Base-by-base conservation (phyloP, 1,140 invertebrate species). In the Micrasema minimum region DNA sequence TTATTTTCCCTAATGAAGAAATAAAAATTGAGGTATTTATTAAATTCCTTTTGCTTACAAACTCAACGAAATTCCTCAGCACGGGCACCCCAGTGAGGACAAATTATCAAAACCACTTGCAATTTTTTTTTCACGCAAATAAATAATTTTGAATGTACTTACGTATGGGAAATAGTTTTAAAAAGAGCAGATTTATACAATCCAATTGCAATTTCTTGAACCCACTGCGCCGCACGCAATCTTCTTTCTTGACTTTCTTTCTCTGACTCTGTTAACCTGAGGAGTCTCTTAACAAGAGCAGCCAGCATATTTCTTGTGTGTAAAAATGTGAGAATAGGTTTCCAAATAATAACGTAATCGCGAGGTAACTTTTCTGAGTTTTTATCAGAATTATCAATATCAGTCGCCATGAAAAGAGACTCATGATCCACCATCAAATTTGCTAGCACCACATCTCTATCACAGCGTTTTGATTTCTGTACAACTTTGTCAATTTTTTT, bases 151-250 rank as follows among this genome's bases (percentile, higher is more conserved):
- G 7, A 31, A 31, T 38, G 10, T 37, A 26, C 59, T 62, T 46
- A 62, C 59, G 20, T 18, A 22, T 23, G 26, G 12, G 59, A 20
- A 5, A 62, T 45, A 12, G 20, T 20, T 45, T 45, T 23, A 16
- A 62, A 62, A n/a, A 62, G 22, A 2, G 20, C 26, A 14, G 59
- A 62, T 62, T 69, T 69, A 26, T 46, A 51, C 20, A 86, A 79
- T 41, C 84, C 80, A 38, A 79, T 77, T 18, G 82, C 77, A 72
- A 88, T 85, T 69, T 85, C 78, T 59, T 79, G 83, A 7, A 87
- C 77, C 88, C 88, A 89, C 46, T 86, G 76, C 23, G 87, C 82
- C 64, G 85, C 85, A 22, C 85, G 75, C n/a, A 77, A 72, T 69
- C 80, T 79, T 75, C 77, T 86, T 18, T 78, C 48, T 4, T 74